Evolutionary conservation across 2,113 vertebrate genomes (phyloP), one percentile per base, ranked within the genome.

Genomic region (Poeciliopsis occidentalis): DNA sequence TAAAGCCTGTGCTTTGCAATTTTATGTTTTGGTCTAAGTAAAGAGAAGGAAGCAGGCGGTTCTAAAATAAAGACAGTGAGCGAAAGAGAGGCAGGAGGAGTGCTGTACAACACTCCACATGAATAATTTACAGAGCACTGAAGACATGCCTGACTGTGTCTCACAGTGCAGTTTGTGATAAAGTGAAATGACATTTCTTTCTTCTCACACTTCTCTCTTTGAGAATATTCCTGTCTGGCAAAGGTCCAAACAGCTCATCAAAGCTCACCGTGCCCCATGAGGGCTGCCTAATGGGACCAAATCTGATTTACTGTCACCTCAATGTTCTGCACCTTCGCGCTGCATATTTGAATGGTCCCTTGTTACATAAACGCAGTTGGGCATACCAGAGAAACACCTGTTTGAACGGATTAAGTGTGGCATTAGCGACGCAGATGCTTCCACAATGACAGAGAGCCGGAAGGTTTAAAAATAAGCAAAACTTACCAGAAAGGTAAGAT

Each of bases 231-330:
- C 63, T 22, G 64, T 78, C 85, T 87, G 85, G 86, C 75, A 80
- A 67, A 71, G 67, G 64, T 82, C 88, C 82, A 82, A 86, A 77
- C 83, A 79, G 75, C 80, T 83, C 75, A 84, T 88, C 81, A 83
- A 68, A 88, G 76, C 72, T 78, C 76, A 66, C 2, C 0, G 74
- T 57, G 80, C 68, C 70, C 67, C 75, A 60, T 34, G 69, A 67
- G 71, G 61, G 64, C 76, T 29, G 73, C 22, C 64, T 79, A 86
- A 83, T 84, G 77, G 75, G 84, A 86, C 66, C 22, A 69, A 85
- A 89, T 82, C 75, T 77, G 80, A 89, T 89, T 87, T 83, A 63
- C 79, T 65, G 81, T 75, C 84, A 80, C 84, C 84, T 87, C 64
- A 24, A 73, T 80, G 78, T 83, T 75, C 60, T n/a, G 12, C 62